Evolutionary conservation across 2,113 vertebrate genomes (phyloP).

Genomic region (Pomatorhinus ruficollis): DNA sequence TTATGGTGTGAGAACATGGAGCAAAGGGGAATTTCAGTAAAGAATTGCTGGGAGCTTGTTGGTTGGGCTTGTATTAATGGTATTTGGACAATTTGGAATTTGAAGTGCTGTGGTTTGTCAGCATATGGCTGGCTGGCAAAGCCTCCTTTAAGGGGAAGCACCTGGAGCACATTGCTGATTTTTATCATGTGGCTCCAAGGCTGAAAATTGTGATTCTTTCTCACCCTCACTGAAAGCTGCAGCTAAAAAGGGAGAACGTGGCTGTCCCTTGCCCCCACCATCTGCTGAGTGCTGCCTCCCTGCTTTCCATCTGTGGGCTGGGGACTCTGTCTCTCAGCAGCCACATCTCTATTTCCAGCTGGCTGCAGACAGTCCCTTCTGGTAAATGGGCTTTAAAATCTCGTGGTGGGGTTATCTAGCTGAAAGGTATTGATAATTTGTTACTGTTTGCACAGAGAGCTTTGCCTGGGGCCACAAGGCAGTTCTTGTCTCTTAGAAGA

Average conservation of each 20-base stretch:
- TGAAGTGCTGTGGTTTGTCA: background rate
- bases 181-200: background rate
- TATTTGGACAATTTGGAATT: background rate
- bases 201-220: background rate
- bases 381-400: background rate
- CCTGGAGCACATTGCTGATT: background rate
- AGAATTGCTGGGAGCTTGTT: background rate
- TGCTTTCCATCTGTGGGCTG: slow-evolving; percentile 28
- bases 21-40: background rate
- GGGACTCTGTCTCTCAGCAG: background rate
- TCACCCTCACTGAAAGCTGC: background rate
- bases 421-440: background rate
- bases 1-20: background rate
- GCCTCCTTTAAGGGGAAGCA: background rate
- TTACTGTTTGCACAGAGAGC: background rate
- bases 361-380: background rate
- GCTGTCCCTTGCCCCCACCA: slow-evolving; percentile 2
- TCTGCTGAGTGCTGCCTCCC: slow-evolving; percentile 1
- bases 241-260: background rate
- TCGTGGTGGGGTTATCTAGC: background rate
- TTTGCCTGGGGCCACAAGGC: background rate
- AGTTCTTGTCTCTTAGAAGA: background rate
- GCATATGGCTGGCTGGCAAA: background rate
- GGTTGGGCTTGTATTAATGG: background rate
- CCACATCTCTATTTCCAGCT: slow-evolving; percentile 15